A percentile compares a stretch with the other conserved stretches of the same genome.
These are phyloP conservation scores for Aporophyla lueneburgensis DNA, from an alignment of 2,888 invertebrate genomes.

Conservation along the genomic window DNA sequence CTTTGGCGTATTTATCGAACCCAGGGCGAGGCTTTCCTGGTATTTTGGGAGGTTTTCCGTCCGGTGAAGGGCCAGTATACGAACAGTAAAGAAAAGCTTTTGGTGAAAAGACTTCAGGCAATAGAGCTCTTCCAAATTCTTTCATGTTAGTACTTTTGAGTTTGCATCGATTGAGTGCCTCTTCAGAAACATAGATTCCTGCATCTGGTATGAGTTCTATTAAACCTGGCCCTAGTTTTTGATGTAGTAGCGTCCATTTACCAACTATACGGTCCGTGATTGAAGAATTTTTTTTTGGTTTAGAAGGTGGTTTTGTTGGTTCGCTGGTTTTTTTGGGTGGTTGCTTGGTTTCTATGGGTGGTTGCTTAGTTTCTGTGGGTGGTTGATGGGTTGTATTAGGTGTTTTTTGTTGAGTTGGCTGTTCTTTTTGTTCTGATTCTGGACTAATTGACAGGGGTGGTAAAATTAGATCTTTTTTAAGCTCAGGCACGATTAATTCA, in stretches of 20 bases:
- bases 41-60: background rate
- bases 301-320: background rate
- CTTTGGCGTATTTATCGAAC: constrained; percentile 5
- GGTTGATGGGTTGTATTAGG: too few relatives aligned
- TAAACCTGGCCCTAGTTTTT: background rate
- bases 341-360: too few relatives aligned
- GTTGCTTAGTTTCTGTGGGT: too few relatives aligned
- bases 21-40: background rate
- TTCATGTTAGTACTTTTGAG: background rate
- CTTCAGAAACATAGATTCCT: background rate
- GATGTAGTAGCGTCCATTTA: constrained; percentile 7
- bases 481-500: background rate
- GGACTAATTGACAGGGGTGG: background rate
- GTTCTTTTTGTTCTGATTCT: background rate
- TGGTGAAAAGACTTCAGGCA: background rate
- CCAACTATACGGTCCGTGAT: background rate
- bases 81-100: background rate
- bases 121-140: constrained; percentile 8
- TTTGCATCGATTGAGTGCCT: background rate
- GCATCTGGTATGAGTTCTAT: constrained; percentile 6
- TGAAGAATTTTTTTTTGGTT: background rate
- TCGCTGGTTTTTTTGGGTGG: too few relatives aligned
- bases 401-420: too few relatives aligned
- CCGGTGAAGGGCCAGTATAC: background rate
- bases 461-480: background rate